Conservation (phyloP, 2,888 invertebrate species). For the Entomobrya multifasciata region DNA sequence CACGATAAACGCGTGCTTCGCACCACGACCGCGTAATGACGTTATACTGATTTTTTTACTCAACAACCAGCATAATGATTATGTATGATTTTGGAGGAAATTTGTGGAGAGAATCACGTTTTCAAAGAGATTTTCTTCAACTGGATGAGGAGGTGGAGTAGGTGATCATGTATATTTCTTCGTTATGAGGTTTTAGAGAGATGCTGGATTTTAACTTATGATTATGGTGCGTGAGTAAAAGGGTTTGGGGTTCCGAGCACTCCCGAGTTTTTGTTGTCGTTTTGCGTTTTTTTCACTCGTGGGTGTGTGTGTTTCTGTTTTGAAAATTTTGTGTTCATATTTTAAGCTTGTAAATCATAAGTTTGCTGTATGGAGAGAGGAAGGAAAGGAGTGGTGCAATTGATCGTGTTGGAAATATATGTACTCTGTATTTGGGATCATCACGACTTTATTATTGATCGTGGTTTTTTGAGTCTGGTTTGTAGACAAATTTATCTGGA, state of each 20-base stretch:
- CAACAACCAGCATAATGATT: constrained; percentile 14
- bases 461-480: neutral
- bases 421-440: constrained; percentile 28
- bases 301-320: constrained; percentile 54
- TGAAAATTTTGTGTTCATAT: neutral
- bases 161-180: constrained; percentile 71
- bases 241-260: neutral
- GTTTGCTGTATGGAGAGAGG: constrained; percentile 19
- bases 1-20: constrained; percentile 70
- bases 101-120: constrained; percentile 39
- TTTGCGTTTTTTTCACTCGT: neutral
- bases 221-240: neutral
- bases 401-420: neutral
- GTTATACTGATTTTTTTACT: constrained; percentile 1
- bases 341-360: constrained; percentile 33
- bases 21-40: constrained; percentile 68
- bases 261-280: neutral
- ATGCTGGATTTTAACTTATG: constrained; percentile 13
- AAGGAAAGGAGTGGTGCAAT: constrained; percentile 47
- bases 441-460: constrained; percentile 56
- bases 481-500: no score
- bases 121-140: neutral
- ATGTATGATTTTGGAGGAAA: neutral
- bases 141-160: constrained; percentile 61
- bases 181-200: neutral